Percentiles rank a stretch among this genome's conserved stretches.
Evolutionary conservation across 2,888 invertebrate species (phyloP).

Genomic region (Agonum fuliginosum): DNA sequence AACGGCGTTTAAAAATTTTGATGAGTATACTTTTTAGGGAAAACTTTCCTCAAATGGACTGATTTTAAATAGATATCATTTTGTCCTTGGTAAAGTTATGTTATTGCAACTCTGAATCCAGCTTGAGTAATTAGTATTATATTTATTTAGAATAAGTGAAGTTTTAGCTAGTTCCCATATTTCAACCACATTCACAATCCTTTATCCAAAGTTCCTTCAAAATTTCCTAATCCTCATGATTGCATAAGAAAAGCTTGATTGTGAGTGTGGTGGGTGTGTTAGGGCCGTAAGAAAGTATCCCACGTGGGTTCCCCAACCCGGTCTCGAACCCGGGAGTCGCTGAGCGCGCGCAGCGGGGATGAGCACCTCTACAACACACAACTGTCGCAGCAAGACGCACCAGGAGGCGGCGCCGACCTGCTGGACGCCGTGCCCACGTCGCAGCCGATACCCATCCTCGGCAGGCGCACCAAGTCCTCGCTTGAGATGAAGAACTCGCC

Average conservation of each 20-base stretch:
- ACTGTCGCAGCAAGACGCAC: constrained; percentile 57
- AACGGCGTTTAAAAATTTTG: too few relatives aligned
- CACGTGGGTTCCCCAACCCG: constrained; percentile 72
- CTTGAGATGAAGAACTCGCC: constrained; percentile 68
- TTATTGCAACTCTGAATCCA: too few relatives aligned
- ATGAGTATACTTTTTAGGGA: too few relatives aligned
- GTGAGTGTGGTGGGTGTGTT: constrained; percentile 17
- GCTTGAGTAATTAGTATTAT: too few relatives aligned
- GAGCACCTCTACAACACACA: constrained; percentile 20
- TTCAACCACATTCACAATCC: background rate
- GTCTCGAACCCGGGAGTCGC: constrained; percentile 68
- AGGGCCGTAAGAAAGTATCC: constrained; percentile 69
- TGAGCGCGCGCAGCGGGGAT: constrained; percentile 5
- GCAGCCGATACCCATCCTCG: constrained; percentile 71
- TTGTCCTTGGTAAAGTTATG: too few relatives aligned
- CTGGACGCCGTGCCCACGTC: constrained; percentile 63
- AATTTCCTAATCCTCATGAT: background rate
- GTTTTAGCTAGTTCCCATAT: background rate
- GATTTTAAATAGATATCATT: too few relatives aligned
- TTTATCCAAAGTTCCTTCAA: too few relatives aligned
- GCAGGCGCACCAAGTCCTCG: constrained; percentile 70
- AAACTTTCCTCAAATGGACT: too few relatives aligned
- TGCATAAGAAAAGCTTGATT: background rate
- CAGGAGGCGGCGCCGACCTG: constrained; percentile 10
- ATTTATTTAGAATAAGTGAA: too few relatives aligned